These are phyloP conservation scores for Stylophora pistillata DNA, from an alignment of 64 coral and sea anemone genomes.

Conservation along the genomic window DNA sequence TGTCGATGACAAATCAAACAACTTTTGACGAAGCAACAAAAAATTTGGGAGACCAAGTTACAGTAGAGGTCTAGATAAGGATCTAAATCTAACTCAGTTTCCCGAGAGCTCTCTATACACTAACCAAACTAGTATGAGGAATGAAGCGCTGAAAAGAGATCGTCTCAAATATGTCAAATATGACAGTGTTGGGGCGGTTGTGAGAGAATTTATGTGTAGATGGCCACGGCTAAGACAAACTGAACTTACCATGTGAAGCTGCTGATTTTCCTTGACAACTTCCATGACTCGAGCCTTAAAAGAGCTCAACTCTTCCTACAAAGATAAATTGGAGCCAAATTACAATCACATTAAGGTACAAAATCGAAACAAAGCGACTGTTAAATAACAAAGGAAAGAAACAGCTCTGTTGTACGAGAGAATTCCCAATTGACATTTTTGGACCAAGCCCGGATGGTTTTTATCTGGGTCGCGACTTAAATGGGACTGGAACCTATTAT, in stretches of 20 bases:
- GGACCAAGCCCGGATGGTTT: too few species aligned
- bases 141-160: too few species aligned
- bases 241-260: conserved; percentile 76
- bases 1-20: neutral
- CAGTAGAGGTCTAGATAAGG: neutral
- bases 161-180: too few species aligned
- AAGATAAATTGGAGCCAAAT: neutral
- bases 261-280: conserved; percentile 88
- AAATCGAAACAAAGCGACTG: neutral
- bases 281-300: conserved; percentile 85
- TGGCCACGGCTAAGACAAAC: neutral
- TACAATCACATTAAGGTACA: neutral
- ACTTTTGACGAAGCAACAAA: neutral
- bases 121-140: too few species aligned
- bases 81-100: neutral
- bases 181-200: too few species aligned
- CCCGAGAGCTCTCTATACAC: too few species aligned
- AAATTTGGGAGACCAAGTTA: neutral
- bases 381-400: neutral
- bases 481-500: too few species aligned
- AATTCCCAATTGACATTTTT: too few species aligned
- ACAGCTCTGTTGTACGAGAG: too few species aligned
- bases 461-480: too few species aligned
- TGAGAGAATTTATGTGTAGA: too few species aligned
- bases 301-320: conserved; percentile 80